These are phyloP conservation scores for Drosophila suzukii DNA, from an alignment of 1,140 invertebrate genomes.

Conservation along the genomic window DNA sequence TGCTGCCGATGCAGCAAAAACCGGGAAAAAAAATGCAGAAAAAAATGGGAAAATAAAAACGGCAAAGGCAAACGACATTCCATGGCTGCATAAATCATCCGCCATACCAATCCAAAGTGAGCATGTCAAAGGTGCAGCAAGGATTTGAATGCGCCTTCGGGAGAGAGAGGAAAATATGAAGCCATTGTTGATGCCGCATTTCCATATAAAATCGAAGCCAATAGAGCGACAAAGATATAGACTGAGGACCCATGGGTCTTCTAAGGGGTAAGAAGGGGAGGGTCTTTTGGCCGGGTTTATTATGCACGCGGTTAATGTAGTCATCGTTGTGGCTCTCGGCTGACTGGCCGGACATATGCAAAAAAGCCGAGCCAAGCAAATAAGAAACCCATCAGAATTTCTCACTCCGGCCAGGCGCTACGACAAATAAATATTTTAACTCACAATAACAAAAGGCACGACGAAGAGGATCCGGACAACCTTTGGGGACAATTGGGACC, in stretches of 20 bases:
- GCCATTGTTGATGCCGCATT: conserved; percentile 77
- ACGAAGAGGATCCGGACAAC: conserved; percentile 24
- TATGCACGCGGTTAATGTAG: conserved; percentile 80
- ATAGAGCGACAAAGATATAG: conserved; percentile 43
- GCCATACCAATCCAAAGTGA: conserved; percentile 57
- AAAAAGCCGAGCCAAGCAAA: conserved; percentile 70
- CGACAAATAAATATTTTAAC: conserved; percentile 83
- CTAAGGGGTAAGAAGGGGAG: background rate
- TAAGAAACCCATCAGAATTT: conserved; percentile 83
- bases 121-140: conserved; percentile 82
- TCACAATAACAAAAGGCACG: conserved; percentile 78
- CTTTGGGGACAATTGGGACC: conserved; percentile 22
- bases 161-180: conserved; percentile 71
- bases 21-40: conserved; percentile 7
- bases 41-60: conserved; percentile 3
- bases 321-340: conserved; percentile 54
- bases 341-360: conserved; percentile 66
- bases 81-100: conserved; percentile 80
- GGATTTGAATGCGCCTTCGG: conserved; percentile 73
- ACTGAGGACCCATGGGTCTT: background rate
- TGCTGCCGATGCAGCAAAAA: conserved; percentile 27
- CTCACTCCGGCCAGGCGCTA: conserved; percentile 79
- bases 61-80: conserved; percentile 56
- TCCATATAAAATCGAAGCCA: conserved; percentile 78
- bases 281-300: conserved; percentile 49